phyloP scores from a whole-genome alignment of 2,888 invertebrate species.

The Eupelmus urozonus region DNA sequence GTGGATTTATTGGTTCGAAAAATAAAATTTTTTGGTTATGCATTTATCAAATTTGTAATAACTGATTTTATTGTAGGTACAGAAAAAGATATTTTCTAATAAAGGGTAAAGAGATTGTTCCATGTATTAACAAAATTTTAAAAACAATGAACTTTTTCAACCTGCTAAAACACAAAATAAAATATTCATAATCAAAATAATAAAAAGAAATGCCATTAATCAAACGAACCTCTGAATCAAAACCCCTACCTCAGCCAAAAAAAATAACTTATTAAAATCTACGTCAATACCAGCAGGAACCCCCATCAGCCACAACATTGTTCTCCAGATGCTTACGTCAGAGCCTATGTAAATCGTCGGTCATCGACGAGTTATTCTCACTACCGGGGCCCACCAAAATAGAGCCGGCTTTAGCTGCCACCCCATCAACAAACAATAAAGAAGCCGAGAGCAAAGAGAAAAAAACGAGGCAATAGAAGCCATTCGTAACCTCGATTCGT shows the following conservation, averaged over 20 bases:
- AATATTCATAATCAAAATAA: background rate
- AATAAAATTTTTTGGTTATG: too few species aligned
- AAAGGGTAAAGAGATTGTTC: too few species aligned
- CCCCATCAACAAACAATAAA: background rate
- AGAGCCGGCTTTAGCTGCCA: background rate
- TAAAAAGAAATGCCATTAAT: background rate
- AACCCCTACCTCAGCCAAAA: too few species aligned
- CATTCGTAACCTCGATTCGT: slow-evolving; percentile 46
- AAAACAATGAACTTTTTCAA: background rate
- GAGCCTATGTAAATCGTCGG: background rate
- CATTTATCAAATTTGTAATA: too few species aligned
- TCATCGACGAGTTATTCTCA: background rate
- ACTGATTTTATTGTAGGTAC: too few species aligned
- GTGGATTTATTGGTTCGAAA: too few species aligned
- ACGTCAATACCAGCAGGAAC: background rate
- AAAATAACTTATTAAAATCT: too few species aligned
- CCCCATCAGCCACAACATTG: background rate
- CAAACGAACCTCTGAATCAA: too few species aligned
- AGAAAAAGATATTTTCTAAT: too few species aligned
- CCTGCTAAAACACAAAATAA: background rate
- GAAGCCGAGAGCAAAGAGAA: background rate
- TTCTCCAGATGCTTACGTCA: too few species aligned
- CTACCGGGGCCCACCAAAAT: background rate
- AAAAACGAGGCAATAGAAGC: slow-evolving; percentile 15
- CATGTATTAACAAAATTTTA: too few species aligned